A percentile compares a stretch with the other conserved stretches of the same genome.
phyloP scores from a whole-genome alignment of 1,140 invertebrate genomes.

The Thaumetopoea pityocampa region DNA sequence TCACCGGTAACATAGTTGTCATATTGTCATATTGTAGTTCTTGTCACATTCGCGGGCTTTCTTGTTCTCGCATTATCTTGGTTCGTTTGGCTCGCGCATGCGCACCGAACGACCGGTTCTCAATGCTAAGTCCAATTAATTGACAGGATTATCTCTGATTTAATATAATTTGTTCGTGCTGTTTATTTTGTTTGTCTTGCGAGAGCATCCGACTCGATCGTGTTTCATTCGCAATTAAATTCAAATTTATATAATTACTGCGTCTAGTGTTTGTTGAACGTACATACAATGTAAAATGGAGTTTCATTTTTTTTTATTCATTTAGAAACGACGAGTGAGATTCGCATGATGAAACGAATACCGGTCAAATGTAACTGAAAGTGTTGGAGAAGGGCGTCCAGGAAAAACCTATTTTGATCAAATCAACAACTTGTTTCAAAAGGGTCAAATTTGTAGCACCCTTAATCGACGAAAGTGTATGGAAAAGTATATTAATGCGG shows the following conservation, averaged over 20 bases:
- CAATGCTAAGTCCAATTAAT: slow-evolving; percentile 72
- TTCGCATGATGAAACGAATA: too few relatives aligned
- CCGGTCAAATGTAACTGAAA: too few relatives aligned
- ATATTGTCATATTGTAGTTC: slow-evolving; percentile 39
- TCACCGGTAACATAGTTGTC: slow-evolving; percentile 24
- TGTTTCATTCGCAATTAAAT: slow-evolving; percentile 36
- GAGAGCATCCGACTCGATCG: slow-evolving; percentile 33
- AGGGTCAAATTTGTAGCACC: too few relatives aligned
- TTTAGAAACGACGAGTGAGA: too few relatives aligned
- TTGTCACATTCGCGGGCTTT: slow-evolving; percentile 38
- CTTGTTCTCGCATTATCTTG: slow-evolving; percentile 49
- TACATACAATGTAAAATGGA: too few relatives aligned
- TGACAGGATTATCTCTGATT: slow-evolving; percentile 74
- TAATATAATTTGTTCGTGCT: slow-evolving; percentile 69
- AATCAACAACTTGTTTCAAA: too few relatives aligned
- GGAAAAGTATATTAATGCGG: too few relatives aligned
- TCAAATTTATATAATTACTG: slow-evolving; percentile 16
- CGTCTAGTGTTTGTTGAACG: slow-evolving; percentile 12
- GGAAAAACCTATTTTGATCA: too few relatives aligned
- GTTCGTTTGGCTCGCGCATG: slow-evolving; percentile 58
- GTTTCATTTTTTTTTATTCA: too few relatives aligned
- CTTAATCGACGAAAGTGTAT: too few relatives aligned
- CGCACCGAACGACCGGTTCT: slow-evolving; percentile 63
- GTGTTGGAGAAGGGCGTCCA: too few relatives aligned
- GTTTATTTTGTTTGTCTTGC: slow-evolving; percentile 62